Base-by-base conservation (phyloP, 2,888 invertebrate genomes). In the Lasius fuliginosus region DNA sequence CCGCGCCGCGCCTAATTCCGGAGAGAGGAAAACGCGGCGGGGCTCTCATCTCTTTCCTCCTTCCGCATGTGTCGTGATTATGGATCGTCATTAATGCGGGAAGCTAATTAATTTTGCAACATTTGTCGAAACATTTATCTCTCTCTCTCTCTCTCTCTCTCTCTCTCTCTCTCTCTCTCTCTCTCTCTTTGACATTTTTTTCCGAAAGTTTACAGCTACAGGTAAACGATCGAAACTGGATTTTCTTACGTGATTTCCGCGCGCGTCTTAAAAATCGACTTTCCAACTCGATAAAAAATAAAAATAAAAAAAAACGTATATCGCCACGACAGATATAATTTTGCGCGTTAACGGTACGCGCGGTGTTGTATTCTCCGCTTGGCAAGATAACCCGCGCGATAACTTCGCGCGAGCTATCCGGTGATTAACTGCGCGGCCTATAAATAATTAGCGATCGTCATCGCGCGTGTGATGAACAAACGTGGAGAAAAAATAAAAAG, bases 301-400 rank as follows among this genome's bases (percentile, higher is more conserved):
- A n/a, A n/a, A n/a, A n/a, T n/a, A n/a, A n/a, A 33, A 77, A 68
- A 56, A 42, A 30, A 33, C 58, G 30, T 40, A 11, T 18, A 36
- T n/a, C 36, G n/a, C 3, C 64, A 30, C n/a, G 76, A 53, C 65
- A 74, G 67, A 30, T 46, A 33, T 30, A 69, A 69, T 33, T 88
- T 74, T 83, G 58, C 40, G 64, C 69, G 65, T 73, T 85, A 88
- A 87, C 87, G 86, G 83, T 87, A 76, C 46, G 53, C 46, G 18
- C 30, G 27, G 23, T 9, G 65, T 33, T 30, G 1, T 56, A 40
- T 53, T 30, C 9, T 71, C 42, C n/a, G 46, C 18, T 46, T 18
- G 27, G 23, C 9, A n/a, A 82, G 83, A 88, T 85, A 88, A 86
- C 58, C 68, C 58, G 33, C 49, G 67, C 11, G 76, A 67, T 82